Evolutionary conservation across 2,797 vertebrate genomes (phyloP).

Genomic region (Lepus oiostolus): DNA sequence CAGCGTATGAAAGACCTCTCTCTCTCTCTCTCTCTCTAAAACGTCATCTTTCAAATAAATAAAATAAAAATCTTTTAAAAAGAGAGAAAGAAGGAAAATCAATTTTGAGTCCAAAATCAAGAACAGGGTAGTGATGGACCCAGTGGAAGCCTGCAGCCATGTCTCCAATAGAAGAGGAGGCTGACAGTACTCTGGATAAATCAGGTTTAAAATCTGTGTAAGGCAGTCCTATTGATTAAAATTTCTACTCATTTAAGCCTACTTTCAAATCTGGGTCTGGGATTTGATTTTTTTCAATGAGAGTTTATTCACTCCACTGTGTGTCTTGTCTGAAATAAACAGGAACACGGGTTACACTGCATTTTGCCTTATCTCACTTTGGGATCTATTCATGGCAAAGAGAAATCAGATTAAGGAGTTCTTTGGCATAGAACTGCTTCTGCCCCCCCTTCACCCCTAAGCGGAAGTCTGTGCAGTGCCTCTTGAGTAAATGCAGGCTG

Average conservation of each 20-base stretch:
- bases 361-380: slow-evolving; percentile 31
- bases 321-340: slow-evolving; percentile 5
- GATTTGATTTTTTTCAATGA: slow-evolving; percentile 48
- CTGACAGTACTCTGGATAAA: slow-evolving; percentile 3
- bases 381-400: slow-evolving; percentile 24
- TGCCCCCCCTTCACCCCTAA: neutral
- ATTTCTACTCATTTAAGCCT: slow-evolving; percentile 1
- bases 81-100: neutral
- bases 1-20: too few relatives aligned
- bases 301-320: slow-evolving; percentile 53
- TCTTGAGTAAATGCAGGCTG: neutral
- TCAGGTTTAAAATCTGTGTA: neutral
- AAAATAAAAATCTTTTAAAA: neutral
- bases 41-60: too few relatives aligned
- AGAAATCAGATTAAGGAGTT: neutral
- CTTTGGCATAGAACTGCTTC: neutral
- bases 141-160: neutral
- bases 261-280: slow-evolving; percentile 62
- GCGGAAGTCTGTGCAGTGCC: neutral
- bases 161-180: neutral
- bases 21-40: too few relatives aligned
- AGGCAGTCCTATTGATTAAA: neutral
- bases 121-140: neutral
- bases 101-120: slow-evolving; percentile 42
- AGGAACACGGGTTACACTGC: neutral